Conservation (phyloP, 2,797 vertebrate genomes). For the Sebastiscus tertius region DNA sequence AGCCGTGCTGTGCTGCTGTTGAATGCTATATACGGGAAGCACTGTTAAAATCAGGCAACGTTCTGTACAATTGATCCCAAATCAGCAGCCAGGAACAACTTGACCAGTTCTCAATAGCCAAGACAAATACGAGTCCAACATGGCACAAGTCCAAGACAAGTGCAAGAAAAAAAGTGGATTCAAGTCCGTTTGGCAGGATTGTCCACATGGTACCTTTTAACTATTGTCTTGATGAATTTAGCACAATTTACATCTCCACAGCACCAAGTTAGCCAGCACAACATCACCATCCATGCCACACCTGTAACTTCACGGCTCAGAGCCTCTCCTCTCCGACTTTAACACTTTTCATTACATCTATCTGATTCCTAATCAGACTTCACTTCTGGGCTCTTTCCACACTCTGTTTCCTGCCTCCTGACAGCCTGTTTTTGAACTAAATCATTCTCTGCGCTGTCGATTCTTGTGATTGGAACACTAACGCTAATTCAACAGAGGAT, state of each 20-base stretch:
- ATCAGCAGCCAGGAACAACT: no score
- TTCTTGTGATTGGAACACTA: constrained; percentile 24
- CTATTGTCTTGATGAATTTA: neutral
- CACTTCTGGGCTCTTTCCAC: neutral
- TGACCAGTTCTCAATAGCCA: neutral
- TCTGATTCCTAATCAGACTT: neutral
- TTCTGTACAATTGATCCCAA: no score
- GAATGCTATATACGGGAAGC: no score
- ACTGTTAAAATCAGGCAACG: no score
- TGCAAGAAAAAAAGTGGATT: neutral
- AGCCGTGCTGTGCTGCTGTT: no score
- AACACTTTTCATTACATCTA: neutral
- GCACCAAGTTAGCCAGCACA: neutral
- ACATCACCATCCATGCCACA: neutral
- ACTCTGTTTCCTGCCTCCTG: neutral
- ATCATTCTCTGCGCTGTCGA: constrained; percentile 21
- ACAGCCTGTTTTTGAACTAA: neutral
- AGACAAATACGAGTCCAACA: accelerated
- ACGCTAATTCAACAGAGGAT: constrained; percentile 12
- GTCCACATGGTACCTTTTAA: neutral
- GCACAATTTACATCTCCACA: neutral
- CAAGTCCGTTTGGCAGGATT: accelerated
- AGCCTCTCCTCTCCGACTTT: neutral
- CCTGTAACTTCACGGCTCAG: neutral
- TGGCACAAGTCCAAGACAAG: no score